Conservation (phyloP, 2,888 invertebrate species). For the Chrysolina oricalcia region DNA sequence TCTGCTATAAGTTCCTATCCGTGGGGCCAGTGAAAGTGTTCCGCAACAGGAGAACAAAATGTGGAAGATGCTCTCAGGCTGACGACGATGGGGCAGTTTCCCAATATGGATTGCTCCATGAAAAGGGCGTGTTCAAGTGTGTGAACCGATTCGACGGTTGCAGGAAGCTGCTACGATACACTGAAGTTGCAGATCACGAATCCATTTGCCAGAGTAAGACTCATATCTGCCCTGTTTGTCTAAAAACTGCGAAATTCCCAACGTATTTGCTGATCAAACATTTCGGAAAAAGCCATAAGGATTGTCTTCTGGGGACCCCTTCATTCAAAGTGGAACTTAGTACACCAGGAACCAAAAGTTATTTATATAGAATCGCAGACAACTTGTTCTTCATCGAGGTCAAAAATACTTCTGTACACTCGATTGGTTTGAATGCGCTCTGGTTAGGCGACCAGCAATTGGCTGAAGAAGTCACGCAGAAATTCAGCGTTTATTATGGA, state of each 20-base stretch:
- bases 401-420: neutral
- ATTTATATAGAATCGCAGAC: constrained; percentile 29
- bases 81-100: constrained; percentile 39
- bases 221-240: constrained; percentile 40
- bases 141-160: constrained; percentile 48
- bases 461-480: constrained; percentile 13
- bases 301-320: neutral
- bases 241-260: neutral
- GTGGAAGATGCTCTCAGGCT: constrained; percentile 44
- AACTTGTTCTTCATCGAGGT: constrained; percentile 29
- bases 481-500: constrained; percentile 5
- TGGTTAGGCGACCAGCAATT: constrained; percentile 3
- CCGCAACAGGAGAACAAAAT: constrained; percentile 39
- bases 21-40: constrained; percentile 43
- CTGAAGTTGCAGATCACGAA: constrained; percentile 41
- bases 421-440: neutral
- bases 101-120: constrained; percentile 33
- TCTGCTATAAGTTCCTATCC: constrained; percentile 44
- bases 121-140: constrained; percentile 42
- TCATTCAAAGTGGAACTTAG: neutral
- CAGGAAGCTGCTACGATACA: constrained; percentile 35
- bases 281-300: constrained; percentile 22
- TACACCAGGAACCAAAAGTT: neutral
- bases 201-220: constrained; percentile 29
- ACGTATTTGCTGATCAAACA: constrained; percentile 25